phyloP scores from a whole-genome alignment of 2,888 invertebrate species.

The Magallana nippona region DNA sequence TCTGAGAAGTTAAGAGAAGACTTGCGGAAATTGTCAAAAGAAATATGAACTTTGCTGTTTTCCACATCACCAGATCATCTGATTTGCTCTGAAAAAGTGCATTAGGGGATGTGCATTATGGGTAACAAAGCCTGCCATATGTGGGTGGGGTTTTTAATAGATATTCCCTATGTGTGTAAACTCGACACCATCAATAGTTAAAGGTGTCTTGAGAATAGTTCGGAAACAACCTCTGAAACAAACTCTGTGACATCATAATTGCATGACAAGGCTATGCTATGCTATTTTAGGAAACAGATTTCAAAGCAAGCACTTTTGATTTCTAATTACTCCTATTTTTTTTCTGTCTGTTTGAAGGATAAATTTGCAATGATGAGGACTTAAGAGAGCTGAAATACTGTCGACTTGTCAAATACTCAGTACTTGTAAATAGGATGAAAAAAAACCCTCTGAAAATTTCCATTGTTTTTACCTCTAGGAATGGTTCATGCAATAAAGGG shows the following conservation, averaged over 20 bases:
- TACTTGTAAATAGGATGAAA: not conserved
- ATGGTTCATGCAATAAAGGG: not conserved
- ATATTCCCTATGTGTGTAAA: constrained; percentile 19
- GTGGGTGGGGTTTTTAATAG: constrained; percentile 10
- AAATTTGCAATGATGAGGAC: not conserved
- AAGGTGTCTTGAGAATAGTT: not conserved
- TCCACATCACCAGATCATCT: constrained; percentile 14
- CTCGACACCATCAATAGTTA: not conserved
- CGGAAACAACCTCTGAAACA: not conserved
- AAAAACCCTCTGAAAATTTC: not conserved
- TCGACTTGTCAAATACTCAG: not conserved
- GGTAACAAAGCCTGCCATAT: constrained; percentile 6
- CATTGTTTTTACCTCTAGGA: not conserved
- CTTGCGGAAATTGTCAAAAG: constrained; percentile 24
- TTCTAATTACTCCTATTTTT: not conserved
- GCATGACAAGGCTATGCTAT: constrained; percentile 26
- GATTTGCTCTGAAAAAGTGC: constrained; percentile 5
- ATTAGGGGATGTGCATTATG: not conserved
- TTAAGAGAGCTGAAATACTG: not conserved
- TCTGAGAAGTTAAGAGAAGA: not conserved
- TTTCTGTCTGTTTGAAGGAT: not conserved
- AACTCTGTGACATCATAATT: constrained; percentile 16
- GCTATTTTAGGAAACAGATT: constrained; percentile 18
- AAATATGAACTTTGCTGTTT: constrained; percentile 22
- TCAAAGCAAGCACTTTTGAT: not conserved